A percentile compares a stretch with the other conserved stretches of the same genome.
Conservation (phyloP, 2,797 vertebrate species). For the Anguilla obscura region DNA sequence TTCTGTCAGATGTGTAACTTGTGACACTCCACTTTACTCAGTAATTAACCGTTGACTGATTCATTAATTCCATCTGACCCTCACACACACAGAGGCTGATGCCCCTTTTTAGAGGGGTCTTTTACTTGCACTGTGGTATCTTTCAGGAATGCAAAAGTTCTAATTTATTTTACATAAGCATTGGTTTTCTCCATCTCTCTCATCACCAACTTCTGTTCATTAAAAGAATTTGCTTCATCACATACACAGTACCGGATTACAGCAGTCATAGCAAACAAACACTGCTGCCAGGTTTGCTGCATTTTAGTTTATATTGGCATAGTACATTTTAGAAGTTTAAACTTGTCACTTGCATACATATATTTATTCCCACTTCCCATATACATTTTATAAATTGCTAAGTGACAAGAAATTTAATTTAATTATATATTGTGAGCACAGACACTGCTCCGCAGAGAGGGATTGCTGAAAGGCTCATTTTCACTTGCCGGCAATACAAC, state of each 20-base stretch:
- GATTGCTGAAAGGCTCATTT: background rate
- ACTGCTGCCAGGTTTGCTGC: background rate
- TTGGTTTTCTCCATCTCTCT: background rate
- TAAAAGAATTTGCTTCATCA: background rate
- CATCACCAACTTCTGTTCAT: too few relatives aligned
- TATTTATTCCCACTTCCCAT: background rate
- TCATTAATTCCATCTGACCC: background rate
- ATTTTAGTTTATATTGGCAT: background rate
- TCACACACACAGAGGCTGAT: background rate
- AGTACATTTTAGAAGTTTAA: background rate
- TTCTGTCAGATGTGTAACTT: background rate
- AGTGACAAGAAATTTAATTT: background rate
- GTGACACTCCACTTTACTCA: background rate
- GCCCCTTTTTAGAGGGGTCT: background rate
- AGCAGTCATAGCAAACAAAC: background rate
- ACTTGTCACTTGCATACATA: background rate
- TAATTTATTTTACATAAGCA: background rate
- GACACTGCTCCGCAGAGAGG: background rate
- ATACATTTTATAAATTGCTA: background rate
- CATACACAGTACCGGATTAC: too few relatives aligned
- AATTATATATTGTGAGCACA: background rate
- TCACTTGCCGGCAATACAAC: background rate
- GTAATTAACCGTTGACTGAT: background rate
- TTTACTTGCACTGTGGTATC: background rate
- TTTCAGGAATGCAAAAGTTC: background rate